Conservation (phyloP, 1,140 invertebrate genomes). For the Bombyx mori region DNA sequence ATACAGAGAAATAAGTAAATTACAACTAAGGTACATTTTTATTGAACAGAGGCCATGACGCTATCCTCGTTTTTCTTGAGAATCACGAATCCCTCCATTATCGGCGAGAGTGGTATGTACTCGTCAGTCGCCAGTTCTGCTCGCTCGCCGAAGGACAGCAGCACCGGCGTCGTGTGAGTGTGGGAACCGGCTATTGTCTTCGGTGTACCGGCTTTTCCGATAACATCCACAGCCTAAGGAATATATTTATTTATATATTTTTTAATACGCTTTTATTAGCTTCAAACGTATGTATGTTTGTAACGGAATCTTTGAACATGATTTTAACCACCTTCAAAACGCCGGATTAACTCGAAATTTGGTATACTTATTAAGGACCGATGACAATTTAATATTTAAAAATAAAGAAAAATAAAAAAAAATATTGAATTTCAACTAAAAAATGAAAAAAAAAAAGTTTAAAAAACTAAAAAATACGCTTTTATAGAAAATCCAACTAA, state of each 20-base stretch:
- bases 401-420: too few species aligned
- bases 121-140: conserved; percentile 99
- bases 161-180: conserved; percentile 98
- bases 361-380: too few species aligned
- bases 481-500: too few species aligned
- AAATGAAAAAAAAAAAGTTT: too few species aligned
- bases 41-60: conserved; percentile 58
- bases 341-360: too few species aligned
- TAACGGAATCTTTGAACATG: too few species aligned
- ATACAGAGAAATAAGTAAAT: neutral
- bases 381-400: too few species aligned
- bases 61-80: conserved; percentile 89
- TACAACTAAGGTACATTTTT: conserved; percentile 9
- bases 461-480: too few species aligned
- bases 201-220: conserved; percentile 99
- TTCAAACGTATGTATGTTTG: too few species aligned
- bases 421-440: too few species aligned
- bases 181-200: conserved; percentile 99
- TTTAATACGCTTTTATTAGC: too few species aligned
- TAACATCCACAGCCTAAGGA: conserved; percentile 95
- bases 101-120: conserved; percentile 93
- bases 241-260: conserved; percentile 3
- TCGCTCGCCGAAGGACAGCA: conserved; percentile 96
- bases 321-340: too few species aligned
- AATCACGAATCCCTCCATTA: conserved; percentile 99